Evolutionary conservation across 2,888 invertebrate species (phyloP), one percentile per base, ranked within the genome.

Genomic region (Hemicrepidius hirtus): DNA sequence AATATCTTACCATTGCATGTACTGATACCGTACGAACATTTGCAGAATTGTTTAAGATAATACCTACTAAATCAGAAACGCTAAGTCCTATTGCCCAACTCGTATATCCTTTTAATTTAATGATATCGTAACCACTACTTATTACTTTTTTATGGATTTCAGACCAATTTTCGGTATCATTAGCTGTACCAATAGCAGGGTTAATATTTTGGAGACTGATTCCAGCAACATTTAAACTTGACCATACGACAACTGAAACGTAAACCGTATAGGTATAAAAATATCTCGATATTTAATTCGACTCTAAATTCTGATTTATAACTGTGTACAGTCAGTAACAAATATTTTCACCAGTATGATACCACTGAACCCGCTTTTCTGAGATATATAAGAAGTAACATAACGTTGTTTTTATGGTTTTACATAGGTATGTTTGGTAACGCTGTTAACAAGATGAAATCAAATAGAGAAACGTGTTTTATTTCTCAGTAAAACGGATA

Each of bases 141-240:
- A 97, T 92, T 4, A 97, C 97, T 83, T 94, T 90, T 74, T 90
- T 90, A 87, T 97, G 97, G 4, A 95, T 85, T 46, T 93, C 90
- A 70, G 89, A 87, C 94, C 95, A 97, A 75, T 93, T 90, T 84
- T 97, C 96, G 0, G 90, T 87, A 85, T 97, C 97, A 0, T 89
- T 86, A 0, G 89, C 88, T 0, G 91, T 89, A 41, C 96, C 97
- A 68, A 96, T 89, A 44, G 88, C 86, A 18, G 94, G 92, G 84
- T 95, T 93, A 40, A 97, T 83, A 77, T 96, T 95, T 76, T 91
- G 90, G 68, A 97, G 88, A 4, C 93, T 90, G 0, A 97, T 95
- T 5, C 97, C 97, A 5, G 96, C 97, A 49, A 97, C 91, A 86
- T 97, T 97, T 13, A 97, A 96, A 6, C 96, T 95, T 0, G 96